Evolutionary conservation across 2,888 invertebrate species (phyloP), one percentile per base, ranked within the genome.

Genomic region (Choreutis nemorana): DNA sequence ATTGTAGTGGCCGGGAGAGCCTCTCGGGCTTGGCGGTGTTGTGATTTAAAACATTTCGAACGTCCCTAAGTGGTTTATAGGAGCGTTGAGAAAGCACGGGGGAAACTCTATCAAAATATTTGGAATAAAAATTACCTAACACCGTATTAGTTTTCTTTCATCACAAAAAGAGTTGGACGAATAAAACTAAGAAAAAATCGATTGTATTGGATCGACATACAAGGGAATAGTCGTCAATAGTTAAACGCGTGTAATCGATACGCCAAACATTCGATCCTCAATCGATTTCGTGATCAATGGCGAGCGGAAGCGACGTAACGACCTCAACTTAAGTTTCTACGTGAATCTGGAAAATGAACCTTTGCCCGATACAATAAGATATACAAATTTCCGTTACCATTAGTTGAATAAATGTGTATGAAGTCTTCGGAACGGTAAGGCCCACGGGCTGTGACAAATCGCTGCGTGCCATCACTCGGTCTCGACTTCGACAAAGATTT

Each of bases 211-310:
- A n/a, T n/a, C n/a, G n/a, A n/a, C n/a, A n/a, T n/a, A n/a, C n/a
- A n/a, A n/a, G n/a, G n/a, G n/a, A 12, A 22, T 22, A 22, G 14
- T 16, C 4, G 27, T 23, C 30, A 25, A 23, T 25, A 14, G 16
- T 13, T 12, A 15, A 26, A 53, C 44, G 49, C 49, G 49, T 58
- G 75, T 64, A 72, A 73, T 70, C 67, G 66, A 73, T 72, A 72
- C 58, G 54, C 53, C 48, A 53, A 57, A 61, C 55, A 60, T 63
- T 68, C 54, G 62, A 65, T 61, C 48, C 49, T 53, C 55, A 55
- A 66, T 73, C 66, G 65, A 67, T 64, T 64, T 62, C 64, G 62
- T 68, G 66, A 72, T 66, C 61, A 67, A 70, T 26, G 26, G 14
- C 15, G 26, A 14, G 14, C 73, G 73, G 72, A 73, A 70, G 66